phyloP scores from a whole-genome alignment of 2,888 invertebrate genomes.

The Sabatieria punctata region DNA sequence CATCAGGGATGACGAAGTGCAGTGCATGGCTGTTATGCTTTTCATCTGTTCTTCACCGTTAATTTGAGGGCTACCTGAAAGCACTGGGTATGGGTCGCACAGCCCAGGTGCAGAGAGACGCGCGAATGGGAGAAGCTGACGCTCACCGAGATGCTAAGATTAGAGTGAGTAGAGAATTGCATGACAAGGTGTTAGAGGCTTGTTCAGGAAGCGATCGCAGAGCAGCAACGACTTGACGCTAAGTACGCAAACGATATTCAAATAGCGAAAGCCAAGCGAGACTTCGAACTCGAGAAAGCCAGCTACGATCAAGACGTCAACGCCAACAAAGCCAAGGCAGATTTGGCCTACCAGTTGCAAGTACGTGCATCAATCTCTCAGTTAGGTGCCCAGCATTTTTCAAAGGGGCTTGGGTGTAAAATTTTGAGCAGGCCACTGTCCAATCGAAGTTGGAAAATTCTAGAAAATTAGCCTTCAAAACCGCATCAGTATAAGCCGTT shows the following conservation, averaged over 20 bases:
- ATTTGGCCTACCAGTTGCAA: slow-evolving; percentile 35
- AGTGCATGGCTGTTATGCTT: neutral
- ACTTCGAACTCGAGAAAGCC: slow-evolving; percentile 90
- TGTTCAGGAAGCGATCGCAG: slow-evolving; percentile 71
- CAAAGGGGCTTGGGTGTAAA: too few relatives aligned
- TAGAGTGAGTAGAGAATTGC: slow-evolving; percentile 43
- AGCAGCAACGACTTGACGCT: slow-evolving; percentile 86
- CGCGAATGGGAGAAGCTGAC: slow-evolving; percentile 89
- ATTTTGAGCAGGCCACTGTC: too few relatives aligned
- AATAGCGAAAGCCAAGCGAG: slow-evolving; percentile 85
- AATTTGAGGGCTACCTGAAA: slow-evolving; percentile 63
- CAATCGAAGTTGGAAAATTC: too few relatives aligned
- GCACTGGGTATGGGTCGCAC: slow-evolving; percentile 85
- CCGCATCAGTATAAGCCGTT: too few relatives aligned
- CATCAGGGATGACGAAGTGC: slow-evolving; percentile 83
- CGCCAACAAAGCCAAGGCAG: slow-evolving; percentile 51
- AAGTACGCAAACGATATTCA: slow-evolving; percentile 86
- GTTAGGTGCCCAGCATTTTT: too few relatives aligned
- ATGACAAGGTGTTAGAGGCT: too few relatives aligned
- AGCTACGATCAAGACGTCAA: slow-evolving; percentile 92
- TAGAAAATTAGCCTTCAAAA: too few relatives aligned
- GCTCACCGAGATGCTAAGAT: slow-evolving; percentile 71
- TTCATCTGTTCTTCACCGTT: too few relatives aligned
- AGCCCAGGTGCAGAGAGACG: slow-evolving; percentile 84
- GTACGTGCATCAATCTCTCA: too few relatives aligned